These are phyloP conservation scores for Lathronympha strigana DNA, from an alignment of 2,888 invertebrate genomes.

Conservation along the genomic window DNA sequence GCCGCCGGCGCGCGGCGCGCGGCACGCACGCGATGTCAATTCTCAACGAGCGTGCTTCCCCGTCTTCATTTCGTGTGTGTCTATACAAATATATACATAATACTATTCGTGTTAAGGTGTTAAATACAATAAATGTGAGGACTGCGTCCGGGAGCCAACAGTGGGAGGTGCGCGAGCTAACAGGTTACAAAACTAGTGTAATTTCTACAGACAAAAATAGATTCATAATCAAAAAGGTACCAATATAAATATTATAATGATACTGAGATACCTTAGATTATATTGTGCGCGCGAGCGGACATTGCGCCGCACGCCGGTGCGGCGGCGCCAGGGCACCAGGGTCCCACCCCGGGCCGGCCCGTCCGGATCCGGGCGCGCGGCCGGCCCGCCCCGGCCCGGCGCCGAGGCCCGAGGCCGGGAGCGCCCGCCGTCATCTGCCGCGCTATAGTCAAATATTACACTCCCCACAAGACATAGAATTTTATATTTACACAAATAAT, in stretches of 20 bases:
- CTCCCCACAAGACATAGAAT: conserved; percentile 81
- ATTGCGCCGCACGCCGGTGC: conserved; percentile 43
- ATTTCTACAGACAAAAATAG: conserved; percentile 85
- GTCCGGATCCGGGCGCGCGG: conserved; percentile 40
- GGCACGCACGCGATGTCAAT: conserved; percentile 70
- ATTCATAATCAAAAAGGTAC: conserved; percentile 89
- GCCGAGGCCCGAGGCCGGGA: conserved; percentile 43
- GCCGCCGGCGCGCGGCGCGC: conserved; percentile 62
- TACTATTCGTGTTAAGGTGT: conserved; percentile 78
- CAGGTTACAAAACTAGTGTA: conserved; percentile 79
- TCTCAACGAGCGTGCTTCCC: conserved; percentile 73
- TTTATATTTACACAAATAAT: conserved; percentile 85
- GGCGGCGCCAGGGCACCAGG: conserved; percentile 27
- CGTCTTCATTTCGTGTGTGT: conserved; percentile 71
- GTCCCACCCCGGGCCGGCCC: not conserved
- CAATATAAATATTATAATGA: conserved; percentile 84
- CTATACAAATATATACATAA: conserved; percentile 70
- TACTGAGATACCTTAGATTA: conserved; percentile 78
- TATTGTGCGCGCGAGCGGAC: conserved; percentile 47
- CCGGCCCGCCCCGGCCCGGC: conserved; percentile 47
- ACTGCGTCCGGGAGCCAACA: conserved; percentile 75
- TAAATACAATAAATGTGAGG: conserved; percentile 73
- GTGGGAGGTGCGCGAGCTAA: conserved; percentile 63
- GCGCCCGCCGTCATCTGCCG: conserved; percentile 53
- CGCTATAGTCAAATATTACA: conserved; percentile 84